These are phyloP conservation scores for Leptogaster cylindrica DNA, from an alignment of 2,888 invertebrate genomes.

Conservation along the genomic window DNA sequence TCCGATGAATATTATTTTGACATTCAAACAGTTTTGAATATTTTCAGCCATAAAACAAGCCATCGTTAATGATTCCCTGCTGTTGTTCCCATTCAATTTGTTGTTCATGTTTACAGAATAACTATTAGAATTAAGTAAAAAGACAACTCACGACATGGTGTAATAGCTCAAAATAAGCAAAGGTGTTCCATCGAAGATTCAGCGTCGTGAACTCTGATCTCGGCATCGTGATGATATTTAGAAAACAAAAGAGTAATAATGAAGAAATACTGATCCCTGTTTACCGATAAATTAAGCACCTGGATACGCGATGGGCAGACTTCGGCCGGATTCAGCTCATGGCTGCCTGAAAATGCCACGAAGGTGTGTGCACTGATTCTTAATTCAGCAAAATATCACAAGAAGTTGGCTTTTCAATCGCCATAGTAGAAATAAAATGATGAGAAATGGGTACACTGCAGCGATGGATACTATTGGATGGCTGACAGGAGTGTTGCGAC, in stretches of 20 bases:
- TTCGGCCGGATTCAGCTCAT: slow-evolving; percentile 13
- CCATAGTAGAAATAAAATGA: not conserved
- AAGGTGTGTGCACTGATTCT: slow-evolving; percentile 35
- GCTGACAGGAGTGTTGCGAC: slow-evolving; percentile 4
- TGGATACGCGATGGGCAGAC: slow-evolving; percentile 8
- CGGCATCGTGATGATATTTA: slow-evolving; percentile 37
- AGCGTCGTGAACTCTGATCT: slow-evolving; percentile 33
- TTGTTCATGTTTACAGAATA: slow-evolving; percentile 2
- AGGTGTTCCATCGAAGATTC: slow-evolving; percentile 16
- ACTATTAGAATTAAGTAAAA: not conserved
- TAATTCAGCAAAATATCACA: slow-evolving; percentile 27
- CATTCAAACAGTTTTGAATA: slow-evolving; percentile 1
- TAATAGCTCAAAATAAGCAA: slow-evolving; percentile 26
- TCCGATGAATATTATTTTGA: not conserved
- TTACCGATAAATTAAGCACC: slow-evolving; percentile 26
- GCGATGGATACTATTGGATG: not conserved
- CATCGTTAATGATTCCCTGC: not conserved
- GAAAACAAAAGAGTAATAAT: slow-evolving; percentile 39
- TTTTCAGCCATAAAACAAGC: not conserved
- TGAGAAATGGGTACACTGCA: slow-evolving; percentile 23
- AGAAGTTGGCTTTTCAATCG: slow-evolving; percentile 2
- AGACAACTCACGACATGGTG: not conserved
- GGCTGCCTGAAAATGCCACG: slow-evolving; percentile 33
- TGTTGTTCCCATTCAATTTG: not conserved
- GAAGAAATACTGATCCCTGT: slow-evolving; percentile 25